Conservation (phyloP, 1,140 invertebrate genomes). For the Aphelinus atriplicis region DNA sequence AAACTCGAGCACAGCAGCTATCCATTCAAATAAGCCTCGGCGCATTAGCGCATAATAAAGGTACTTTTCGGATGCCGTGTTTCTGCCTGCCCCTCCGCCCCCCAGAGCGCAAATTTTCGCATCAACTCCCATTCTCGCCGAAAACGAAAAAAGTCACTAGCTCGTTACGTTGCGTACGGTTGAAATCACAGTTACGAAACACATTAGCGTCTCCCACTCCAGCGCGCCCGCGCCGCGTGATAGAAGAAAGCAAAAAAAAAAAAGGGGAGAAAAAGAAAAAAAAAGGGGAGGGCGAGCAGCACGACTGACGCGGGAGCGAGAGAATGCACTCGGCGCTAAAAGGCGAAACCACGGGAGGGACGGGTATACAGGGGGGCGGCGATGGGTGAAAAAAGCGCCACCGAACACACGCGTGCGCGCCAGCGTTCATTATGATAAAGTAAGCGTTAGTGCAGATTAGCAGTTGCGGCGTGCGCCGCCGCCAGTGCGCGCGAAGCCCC, state of each 20-base stretch:
- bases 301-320: neutral
- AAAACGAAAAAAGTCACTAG: neutral
- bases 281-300: neutral
- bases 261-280: neutral
- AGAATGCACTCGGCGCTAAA: constrained; percentile 9
- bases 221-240: neutral
- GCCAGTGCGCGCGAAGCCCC: too few relatives aligned
- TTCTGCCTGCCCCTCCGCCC: neutral
- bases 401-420: neutral
- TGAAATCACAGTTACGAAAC: constrained; percentile 27
- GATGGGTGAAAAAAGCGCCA: neutral
- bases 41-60: constrained; percentile 26
- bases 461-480: constrained; percentile 35
- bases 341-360: neutral
- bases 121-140: constrained; percentile 7
- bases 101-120: constrained; percentile 10
- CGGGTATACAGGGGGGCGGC: neutral
- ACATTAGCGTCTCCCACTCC: constrained; percentile 4
- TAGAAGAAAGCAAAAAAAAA: neutral
- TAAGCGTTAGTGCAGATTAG: constrained; percentile 49
- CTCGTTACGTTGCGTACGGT: neutral
- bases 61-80: constrained; percentile 11
- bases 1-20: constrained; percentile 15
- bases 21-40: constrained; percentile 21
- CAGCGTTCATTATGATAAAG: constrained; percentile 51